These are phyloP conservation scores for Drosophila sordidula DNA, from an alignment of 2,888 invertebrate species.

Conservation along the genomic window DNA sequence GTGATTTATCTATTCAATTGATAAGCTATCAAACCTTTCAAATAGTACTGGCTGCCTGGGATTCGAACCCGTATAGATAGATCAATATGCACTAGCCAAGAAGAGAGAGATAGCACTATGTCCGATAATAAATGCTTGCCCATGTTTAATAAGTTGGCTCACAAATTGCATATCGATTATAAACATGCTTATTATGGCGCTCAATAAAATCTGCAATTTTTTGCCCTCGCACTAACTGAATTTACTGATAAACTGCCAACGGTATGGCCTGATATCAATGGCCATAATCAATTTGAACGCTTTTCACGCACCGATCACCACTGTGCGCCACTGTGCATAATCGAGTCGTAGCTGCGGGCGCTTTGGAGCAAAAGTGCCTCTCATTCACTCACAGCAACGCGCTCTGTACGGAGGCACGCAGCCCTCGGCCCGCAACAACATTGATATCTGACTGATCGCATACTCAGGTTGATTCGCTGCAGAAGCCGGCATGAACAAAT, in stretches of 20 bases:
- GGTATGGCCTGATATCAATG: constrained; percentile 5
- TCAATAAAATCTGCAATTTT: not conserved
- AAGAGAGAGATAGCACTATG: too few species aligned
- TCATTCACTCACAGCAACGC: constrained; percentile 48
- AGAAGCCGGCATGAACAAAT: constrained; percentile 57
- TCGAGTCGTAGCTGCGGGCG: constrained; percentile 22
- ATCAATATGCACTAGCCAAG: too few species aligned
- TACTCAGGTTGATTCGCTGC: constrained; percentile 5
- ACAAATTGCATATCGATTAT: not conserved
- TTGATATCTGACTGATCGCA: constrained; percentile 18
- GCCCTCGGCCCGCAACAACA: constrained; percentile 2
- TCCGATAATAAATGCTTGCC: not conserved
- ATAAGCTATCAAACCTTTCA: too few species aligned
- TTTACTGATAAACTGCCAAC: constrained; percentile 1
- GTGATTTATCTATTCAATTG: too few species aligned
- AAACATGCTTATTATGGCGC: too few species aligned
- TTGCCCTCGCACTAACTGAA: not conserved
- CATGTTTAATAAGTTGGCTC: not conserved
- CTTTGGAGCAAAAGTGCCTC: constrained; percentile 17
- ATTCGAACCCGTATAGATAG: too few species aligned
- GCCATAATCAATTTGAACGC: not conserved
- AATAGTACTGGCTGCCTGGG: too few species aligned
- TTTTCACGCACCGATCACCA: not conserved
- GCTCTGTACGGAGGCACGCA: constrained; percentile 34
- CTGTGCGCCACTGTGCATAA: constrained; percentile 32